Conservation (phyloP, 1,140 invertebrate genomes). For the Caenorhabditis tropicalis region DNA sequence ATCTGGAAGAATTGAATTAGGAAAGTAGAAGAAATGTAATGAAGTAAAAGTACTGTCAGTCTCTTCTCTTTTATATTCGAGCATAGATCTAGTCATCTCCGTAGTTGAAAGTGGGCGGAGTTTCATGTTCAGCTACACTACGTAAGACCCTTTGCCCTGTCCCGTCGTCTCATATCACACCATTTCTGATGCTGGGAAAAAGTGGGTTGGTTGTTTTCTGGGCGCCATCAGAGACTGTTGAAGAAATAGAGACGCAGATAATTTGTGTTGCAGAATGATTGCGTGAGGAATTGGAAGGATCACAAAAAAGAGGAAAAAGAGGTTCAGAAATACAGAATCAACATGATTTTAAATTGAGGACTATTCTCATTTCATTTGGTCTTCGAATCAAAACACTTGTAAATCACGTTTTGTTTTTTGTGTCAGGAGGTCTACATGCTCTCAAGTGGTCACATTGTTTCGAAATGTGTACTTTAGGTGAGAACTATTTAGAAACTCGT, state of each 20-base stretch:
- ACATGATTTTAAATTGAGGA: not conserved
- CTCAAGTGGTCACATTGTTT: conserved; percentile 31
- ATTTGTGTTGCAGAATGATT: conserved; percentile 9
- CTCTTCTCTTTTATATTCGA: conserved; percentile 31
- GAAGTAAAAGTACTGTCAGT: not conserved
- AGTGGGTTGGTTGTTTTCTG: conserved; percentile 41
- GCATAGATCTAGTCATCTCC: conserved; percentile 1
- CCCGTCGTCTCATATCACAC: conserved; percentile 42
- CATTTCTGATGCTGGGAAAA: conserved; percentile 28
- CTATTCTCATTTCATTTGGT: not conserved
- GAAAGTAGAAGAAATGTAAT: not conserved
- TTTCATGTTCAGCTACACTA: conserved; percentile 13
- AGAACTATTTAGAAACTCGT: not conserved
- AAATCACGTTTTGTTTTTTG: conserved; percentile 27
- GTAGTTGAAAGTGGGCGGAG: conserved; percentile 28
- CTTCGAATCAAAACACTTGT: not conserved
- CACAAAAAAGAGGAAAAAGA: not conserved
- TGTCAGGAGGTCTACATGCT: conserved; percentile 12
- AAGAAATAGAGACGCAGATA: not conserved
- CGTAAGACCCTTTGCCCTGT: conserved; percentile 38
- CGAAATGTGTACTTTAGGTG: conserved; percentile 14
- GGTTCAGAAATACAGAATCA: not conserved
- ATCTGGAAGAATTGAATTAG: not conserved
- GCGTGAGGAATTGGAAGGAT: conserved; percentile 41
- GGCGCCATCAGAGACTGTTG: not conserved